phyloP scores from a whole-genome alignment of 2,797 vertebrate genomes.

The Lacerta agilis region DNA sequence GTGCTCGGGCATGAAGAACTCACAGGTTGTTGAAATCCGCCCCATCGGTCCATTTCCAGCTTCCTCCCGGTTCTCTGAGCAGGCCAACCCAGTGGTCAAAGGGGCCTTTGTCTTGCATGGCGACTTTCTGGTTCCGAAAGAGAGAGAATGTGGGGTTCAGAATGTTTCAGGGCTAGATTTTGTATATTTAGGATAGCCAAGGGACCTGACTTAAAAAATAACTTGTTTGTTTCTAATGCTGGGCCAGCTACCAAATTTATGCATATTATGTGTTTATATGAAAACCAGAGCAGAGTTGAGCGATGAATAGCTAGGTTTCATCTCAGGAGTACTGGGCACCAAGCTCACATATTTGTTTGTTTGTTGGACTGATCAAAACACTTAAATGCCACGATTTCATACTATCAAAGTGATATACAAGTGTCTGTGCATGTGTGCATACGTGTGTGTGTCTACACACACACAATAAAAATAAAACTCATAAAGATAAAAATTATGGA shows the following conservation, averaged over 20 bases:
- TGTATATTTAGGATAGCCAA: not conserved
- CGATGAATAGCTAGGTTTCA: not conserved
- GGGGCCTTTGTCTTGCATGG: not conserved
- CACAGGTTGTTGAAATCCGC: conserved; percentile 7
- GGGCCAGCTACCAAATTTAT: not conserved
- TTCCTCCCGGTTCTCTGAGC: not conserved
- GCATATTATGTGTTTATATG: not conserved
- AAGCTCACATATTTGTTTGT: too few relatives aligned
- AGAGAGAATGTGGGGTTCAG: not conserved
- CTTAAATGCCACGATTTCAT: too few relatives aligned
- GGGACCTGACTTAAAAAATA: not conserved
- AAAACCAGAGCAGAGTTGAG: not conserved
- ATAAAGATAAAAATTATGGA: too few relatives aligned
- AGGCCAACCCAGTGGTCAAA: conserved; percentile 32
- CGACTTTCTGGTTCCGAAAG: not conserved
- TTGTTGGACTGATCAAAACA: too few relatives aligned
- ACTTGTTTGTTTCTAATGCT: not conserved
- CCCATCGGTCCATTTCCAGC: conserved; percentile 25
- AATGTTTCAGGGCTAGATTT: not conserved
- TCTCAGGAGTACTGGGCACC: too few relatives aligned
- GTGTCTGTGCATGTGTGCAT: too few relatives aligned
- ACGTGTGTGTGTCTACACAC: too few relatives aligned
- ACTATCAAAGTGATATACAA: too few relatives aligned
- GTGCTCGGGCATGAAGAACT: not conserved
- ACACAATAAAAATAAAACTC: too few relatives aligned